Percentiles rank a stretch among this genome's conserved stretches.
Evolutionary conservation across 2,113 vertebrate species (phyloP).

Genomic region (Oryzias curvinotus): DNA sequence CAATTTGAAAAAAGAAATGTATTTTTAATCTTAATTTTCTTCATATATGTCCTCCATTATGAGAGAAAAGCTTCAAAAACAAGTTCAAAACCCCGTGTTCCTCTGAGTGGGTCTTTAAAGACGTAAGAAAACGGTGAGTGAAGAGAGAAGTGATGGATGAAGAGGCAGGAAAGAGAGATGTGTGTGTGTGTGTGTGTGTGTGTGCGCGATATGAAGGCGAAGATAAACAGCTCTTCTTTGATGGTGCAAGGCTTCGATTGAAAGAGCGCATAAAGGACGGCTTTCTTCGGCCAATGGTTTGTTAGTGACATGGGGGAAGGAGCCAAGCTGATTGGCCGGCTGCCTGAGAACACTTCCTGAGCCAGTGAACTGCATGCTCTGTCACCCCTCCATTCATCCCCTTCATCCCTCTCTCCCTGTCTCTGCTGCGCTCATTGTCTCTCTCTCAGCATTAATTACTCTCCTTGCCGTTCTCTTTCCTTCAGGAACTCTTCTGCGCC

Average conservation of each 20-base stretch:
- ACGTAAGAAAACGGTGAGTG: too few relatives aligned
- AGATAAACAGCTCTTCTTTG: conserved; percentile 74
- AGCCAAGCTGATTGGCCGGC: conserved; percentile 73
- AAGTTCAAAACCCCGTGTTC: too few relatives aligned
- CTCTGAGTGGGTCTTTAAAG: too few relatives aligned
- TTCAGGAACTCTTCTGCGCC: conserved; percentile 12
- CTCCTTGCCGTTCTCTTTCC: conserved; percentile 12
- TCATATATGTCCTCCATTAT: too few relatives aligned
- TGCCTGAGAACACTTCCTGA: conserved; percentile 75
- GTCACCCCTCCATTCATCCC: conserved; percentile 56
- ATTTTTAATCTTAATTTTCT: too few relatives aligned
- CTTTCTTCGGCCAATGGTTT: conserved; percentile 77
- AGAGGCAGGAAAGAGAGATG: conserved; percentile 12
- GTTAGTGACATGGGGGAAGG: conserved; percentile 64
- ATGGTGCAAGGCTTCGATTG: conserved; percentile 63
- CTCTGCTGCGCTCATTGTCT: conserved; percentile 33
- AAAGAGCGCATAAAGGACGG: conserved; percentile 69
- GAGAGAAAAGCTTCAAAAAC: too few relatives aligned
- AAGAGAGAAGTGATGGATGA: conserved; percentile 20
- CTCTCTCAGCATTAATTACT: conserved; percentile 33
- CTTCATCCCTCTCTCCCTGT: conserved; percentile 17
- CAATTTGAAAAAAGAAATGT: too few relatives aligned
- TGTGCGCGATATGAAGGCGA: conserved; percentile 46
- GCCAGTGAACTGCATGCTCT: conserved; percentile 69
- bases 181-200: conserved; percentile 30